Evolutionary conservation across 2,797 vertebrate species (phyloP).

Genomic region (Accipiter fasciatus): DNA sequence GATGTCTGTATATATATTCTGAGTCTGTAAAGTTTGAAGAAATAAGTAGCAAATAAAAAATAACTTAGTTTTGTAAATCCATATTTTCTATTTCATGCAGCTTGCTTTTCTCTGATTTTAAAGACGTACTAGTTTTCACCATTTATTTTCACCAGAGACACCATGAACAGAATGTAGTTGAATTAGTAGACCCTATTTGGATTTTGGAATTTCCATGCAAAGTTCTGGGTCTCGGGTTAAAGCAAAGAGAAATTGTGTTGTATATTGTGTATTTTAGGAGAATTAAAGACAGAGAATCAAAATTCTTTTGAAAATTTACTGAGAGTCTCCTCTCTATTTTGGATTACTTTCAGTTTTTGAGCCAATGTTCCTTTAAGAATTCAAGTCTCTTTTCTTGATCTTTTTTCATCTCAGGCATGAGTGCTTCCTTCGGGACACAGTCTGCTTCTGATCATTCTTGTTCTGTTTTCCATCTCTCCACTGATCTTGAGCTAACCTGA

Average conservation of each 20-base stretch:
- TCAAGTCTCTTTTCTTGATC: background rate
- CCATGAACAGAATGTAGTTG: background rate
- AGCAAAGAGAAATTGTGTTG: background rate
- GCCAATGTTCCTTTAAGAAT: background rate
- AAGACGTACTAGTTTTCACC: background rate
- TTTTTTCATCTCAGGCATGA: background rate
- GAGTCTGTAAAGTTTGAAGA: background rate
- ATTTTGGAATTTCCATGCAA: background rate
- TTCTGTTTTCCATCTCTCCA: background rate
- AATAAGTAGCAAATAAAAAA: background rate
- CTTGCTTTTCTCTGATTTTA: background rate
- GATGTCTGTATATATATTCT: background rate
- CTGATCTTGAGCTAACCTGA: background rate
- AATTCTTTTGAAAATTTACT: background rate
- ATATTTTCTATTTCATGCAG: background rate
- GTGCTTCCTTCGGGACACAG: background rate
- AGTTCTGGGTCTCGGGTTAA: background rate
- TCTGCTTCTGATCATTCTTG: background rate
- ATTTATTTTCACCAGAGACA: background rate
- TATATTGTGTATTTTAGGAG: background rate
- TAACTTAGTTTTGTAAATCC: background rate
- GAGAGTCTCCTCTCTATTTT: rapidly evolving
- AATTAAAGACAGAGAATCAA: background rate
- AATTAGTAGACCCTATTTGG: background rate
- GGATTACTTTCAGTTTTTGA: background rate